Evolutionary conservation across 1,140 invertebrate species (phyloP), one percentile per base, ranked within the genome.

Genomic region (Achatina immaculata): DNA sequence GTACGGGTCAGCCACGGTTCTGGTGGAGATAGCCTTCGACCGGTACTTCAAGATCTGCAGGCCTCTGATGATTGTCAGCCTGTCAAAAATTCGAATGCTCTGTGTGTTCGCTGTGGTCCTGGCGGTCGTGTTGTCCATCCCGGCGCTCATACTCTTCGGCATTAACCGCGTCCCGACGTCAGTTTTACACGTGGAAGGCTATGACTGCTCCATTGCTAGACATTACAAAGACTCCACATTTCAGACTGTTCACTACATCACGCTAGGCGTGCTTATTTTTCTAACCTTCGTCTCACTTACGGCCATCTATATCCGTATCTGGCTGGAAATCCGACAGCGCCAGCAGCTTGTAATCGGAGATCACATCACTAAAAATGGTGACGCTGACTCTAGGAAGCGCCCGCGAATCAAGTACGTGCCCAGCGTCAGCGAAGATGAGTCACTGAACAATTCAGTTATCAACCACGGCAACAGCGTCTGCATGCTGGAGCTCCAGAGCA

Each of bases 11-110:
- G 83, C 81, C 2, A 84, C 85, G 9, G 82, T 88, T 45, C 71
- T 88, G 19, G 75, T 86, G 3, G 85, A 85, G 51, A 86, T 88
- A 16, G 86, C 85, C n/a, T 83, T 88, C 38, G 87, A 88, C 65
- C 80, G 87, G 28, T 88, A 85, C 78, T 88, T 84, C 77, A 86
- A 87, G 75, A 87, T 88, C 43, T 88, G 86, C 73, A 80, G 82
- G 21, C 87, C 87, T 4, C 81, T 86, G 2, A 83, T 84, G 83
- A 65, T 84, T 42, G 84, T 87, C 38, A 82, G 84, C 43, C 62
- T 88, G n/a, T 84, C 77, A 34, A 83, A 78, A 31, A 86, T 88
- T 42, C 71, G 75, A 77, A 62, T 83, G 34, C 77, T 86, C 71
- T 88, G 87, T 51, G 77, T 81, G 3, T 19, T 83, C 11, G 85